Conservation (phyloP, 92 coral and sea anemone genomes). For the Plumapathes pennacea region DNA sequence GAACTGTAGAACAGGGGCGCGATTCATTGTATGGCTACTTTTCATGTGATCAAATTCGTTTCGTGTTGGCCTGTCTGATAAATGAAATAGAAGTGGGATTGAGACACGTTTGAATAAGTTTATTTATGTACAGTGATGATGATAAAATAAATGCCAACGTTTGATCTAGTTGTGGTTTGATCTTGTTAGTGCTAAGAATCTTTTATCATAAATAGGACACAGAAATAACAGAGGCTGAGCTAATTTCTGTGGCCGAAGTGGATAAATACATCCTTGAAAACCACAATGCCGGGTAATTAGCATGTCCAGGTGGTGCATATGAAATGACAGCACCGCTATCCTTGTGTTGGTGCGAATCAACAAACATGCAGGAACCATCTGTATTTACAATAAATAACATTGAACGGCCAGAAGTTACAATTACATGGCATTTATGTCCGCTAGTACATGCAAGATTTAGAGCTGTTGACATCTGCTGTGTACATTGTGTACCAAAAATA, state of each 20-base stretch:
- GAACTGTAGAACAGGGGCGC: no score
- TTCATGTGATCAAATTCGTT: no score
- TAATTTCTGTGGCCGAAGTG: conserved; percentile 4
- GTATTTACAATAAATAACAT: conserved; percentile 14
- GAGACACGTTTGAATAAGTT: no score
- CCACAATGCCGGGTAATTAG: conserved; percentile 23
- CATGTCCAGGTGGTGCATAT: conserved; percentile 18
- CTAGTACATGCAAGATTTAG: not conserved
- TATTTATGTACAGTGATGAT: no score
- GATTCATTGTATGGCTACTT: no score
- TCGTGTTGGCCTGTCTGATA: no score
- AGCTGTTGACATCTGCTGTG: conserved; percentile 9
- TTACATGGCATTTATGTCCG: conserved; percentile 12
- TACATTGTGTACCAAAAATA: conserved; percentile 13
- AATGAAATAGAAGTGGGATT: no score
- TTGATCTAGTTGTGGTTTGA: no score
- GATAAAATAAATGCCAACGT: no score
- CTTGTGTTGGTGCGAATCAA: conserved; percentile 38
- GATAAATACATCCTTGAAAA: conserved; percentile 1
- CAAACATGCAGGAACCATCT: conserved; percentile 31
- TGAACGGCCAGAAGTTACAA: conserved; percentile 22
- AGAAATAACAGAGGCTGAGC: conserved; percentile 16
- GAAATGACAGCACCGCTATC: conserved; percentile 26
- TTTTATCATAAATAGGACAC: conserved; percentile 1
- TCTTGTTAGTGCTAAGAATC: no score